Conservation (phyloP, 2,113 vertebrate species). For the Cebidichthys violaceus region DNA sequence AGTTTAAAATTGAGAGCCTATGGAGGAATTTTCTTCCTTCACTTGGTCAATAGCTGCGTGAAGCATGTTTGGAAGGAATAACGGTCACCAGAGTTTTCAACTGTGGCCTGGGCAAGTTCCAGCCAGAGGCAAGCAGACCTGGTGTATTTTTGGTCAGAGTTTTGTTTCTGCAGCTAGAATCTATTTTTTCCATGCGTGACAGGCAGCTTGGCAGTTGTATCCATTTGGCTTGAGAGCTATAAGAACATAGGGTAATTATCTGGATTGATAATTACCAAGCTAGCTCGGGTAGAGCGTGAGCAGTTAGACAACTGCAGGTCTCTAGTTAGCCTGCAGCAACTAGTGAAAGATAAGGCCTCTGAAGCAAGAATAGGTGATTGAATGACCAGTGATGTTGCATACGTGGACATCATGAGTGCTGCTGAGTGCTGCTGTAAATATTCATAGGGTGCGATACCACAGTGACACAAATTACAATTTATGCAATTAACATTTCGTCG, state of each 20-base stretch:
- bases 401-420: not conserved
- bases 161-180: not conserved
- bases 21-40: too few species aligned
- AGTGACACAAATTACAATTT: not conserved
- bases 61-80: not conserved
- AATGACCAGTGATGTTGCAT: not conserved
- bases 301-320: not conserved
- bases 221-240: not conserved
- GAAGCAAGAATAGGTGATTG: not conserved
- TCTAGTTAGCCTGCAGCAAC: not conserved
- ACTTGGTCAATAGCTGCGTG: too few species aligned
- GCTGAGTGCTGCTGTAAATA: constrained; percentile 8
- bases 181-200: not conserved
- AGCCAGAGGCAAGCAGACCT: not conserved
- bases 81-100: not conserved
- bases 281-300: not conserved
- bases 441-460: not conserved
- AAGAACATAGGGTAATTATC: constrained; percentile 5
- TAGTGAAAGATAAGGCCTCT: not conserved
- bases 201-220: not conserved
- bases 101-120: not conserved
- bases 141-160: not conserved
- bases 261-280: not conserved
- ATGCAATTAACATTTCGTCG: not conserved
- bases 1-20: not conserved